phyloP scores from a whole-genome alignment of 2,797 vertebrate species.

The Sebastes minor region DNA sequence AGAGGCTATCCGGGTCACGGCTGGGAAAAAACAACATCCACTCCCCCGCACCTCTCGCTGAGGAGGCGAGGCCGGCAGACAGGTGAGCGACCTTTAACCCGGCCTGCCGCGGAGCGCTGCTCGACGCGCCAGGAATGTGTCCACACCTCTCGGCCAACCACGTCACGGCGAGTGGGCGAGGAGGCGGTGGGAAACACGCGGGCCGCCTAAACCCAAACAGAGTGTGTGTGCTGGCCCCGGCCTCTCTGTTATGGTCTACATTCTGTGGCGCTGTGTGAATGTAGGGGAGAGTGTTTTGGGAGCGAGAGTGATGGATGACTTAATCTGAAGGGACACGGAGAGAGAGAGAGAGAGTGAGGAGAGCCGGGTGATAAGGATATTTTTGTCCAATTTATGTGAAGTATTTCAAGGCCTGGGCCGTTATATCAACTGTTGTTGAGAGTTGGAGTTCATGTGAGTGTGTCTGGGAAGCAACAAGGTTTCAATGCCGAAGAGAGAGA shows the following conservation, averaged over 20 bases:
- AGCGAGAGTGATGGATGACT: constrained; percentile 61
- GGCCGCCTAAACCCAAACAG: constrained; percentile 60
- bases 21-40: constrained; percentile 50
- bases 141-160: constrained; percentile 67
- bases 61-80: constrained; percentile 45
- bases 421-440: constrained; percentile 42
- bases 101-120: constrained; percentile 32
- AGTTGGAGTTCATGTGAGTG: not conserved
- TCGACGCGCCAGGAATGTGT: constrained; percentile 74
- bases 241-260: constrained; percentile 73
- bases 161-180: constrained; percentile 52
- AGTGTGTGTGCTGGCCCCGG: constrained; percentile 41
- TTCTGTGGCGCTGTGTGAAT: constrained; percentile 69
- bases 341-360: not conserved
- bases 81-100: constrained; percentile 69
- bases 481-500: not conserved
- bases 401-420: constrained; percentile 68
- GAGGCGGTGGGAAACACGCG: constrained; percentile 44
- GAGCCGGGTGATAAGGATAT: constrained; percentile 67
- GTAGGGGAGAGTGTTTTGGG: constrained; percentile 65
- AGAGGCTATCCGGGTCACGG: constrained; percentile 47
- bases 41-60: constrained; percentile 10
- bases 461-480: constrained; percentile 17
- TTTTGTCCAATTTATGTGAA: constrained; percentile 67
- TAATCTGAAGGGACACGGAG: constrained; percentile 52